Percentiles rank a stretch among this genome's conserved stretches.
Evolutionary conservation across 2,797 vertebrate species (phyloP).

Genomic region (Myotis pilosus): DNA sequence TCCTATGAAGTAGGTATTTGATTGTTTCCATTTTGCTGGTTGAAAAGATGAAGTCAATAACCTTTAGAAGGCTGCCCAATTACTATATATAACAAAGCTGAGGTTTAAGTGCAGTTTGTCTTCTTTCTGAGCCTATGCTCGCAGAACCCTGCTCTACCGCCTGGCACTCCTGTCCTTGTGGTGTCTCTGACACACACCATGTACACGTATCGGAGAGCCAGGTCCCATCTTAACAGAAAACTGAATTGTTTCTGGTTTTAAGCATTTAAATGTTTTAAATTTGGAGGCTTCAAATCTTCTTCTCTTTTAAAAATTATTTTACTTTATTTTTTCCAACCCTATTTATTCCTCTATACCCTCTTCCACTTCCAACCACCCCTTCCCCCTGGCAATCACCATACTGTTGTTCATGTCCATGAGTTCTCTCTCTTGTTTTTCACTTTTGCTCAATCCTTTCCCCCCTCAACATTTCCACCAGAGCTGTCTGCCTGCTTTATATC

Average conservation of each 20-base stretch:
- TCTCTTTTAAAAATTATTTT: not conserved
- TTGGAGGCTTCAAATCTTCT: not conserved
- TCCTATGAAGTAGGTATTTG: not conserved
- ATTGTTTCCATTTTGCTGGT: not conserved
- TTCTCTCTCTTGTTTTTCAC: too few species aligned
- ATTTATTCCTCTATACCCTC: too few species aligned
- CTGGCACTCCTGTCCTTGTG: too few species aligned
- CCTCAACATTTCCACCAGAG: too few species aligned
- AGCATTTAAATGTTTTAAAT: not conserved
- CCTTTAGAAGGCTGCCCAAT: not conserved
- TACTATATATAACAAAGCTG: not conserved
- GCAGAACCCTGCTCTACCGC: not conserved
- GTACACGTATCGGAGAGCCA: not conserved
- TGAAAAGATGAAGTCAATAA: not conserved
- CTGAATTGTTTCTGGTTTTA: not conserved
- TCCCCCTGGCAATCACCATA: too few species aligned
- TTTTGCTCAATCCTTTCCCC: too few species aligned
- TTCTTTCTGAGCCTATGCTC: not conserved
- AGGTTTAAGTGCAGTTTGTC: not conserved
- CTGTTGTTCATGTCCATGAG: too few species aligned
- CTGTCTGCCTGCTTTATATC: too few species aligned
- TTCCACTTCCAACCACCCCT: too few species aligned
- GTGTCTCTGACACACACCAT: rapidly evolving
- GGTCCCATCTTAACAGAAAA: not conserved
- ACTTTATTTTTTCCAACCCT: too few species aligned